Evolutionary conservation across 2,113 vertebrate genomes (phyloP), one percentile per base, ranked within the genome.

Genomic region (Tricholaema leucomelas): DNA sequence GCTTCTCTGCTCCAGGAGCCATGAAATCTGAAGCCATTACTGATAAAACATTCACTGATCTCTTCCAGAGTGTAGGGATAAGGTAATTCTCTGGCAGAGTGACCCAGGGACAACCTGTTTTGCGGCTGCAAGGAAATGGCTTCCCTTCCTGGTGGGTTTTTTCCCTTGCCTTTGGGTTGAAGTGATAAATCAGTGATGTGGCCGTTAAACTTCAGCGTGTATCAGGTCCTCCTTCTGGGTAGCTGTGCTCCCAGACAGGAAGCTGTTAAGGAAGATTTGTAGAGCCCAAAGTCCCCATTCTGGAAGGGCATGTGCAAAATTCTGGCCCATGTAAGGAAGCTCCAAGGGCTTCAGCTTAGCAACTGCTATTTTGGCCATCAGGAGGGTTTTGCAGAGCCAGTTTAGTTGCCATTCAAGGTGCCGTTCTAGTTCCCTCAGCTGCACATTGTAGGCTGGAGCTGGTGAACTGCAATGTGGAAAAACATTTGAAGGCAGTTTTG

Each of bases 1-100:
- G 60, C 52, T 95, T n/a, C 12, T 38, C 55, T 77, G 78, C 78
- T 92, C 48, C 78, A 90, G 61, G 71, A 96, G 60, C 81, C n/a
- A 10, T 58, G 72, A 92, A 89, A 60, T 74, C 78, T 80, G 24
- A 89, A 81, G 27, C 42, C 61, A 40, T 70, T 76, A 64, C 74
- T 71, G 78, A 60, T 76, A 78, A 88, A 88, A 66, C 56, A 73
- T 17, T 70, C 56, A 58, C 65, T 74, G 33, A 77, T 91, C 71
- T 71, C 64, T 89, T 58, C 79, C 52, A 83, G 36, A 87, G 33
- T 36, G 24, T 38, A 28, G 3, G 55, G 14, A 19, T 78, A 76
- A 81, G 63, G 35, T 56, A 92, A 33, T 69, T 73, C 67, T 70
- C 87, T 60, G 64, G 33, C 71, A 80, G 74, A 85, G 35, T 87